Base-by-base conservation (phyloP, 2,797 vertebrate species). In the Meda fulgida region DNA sequence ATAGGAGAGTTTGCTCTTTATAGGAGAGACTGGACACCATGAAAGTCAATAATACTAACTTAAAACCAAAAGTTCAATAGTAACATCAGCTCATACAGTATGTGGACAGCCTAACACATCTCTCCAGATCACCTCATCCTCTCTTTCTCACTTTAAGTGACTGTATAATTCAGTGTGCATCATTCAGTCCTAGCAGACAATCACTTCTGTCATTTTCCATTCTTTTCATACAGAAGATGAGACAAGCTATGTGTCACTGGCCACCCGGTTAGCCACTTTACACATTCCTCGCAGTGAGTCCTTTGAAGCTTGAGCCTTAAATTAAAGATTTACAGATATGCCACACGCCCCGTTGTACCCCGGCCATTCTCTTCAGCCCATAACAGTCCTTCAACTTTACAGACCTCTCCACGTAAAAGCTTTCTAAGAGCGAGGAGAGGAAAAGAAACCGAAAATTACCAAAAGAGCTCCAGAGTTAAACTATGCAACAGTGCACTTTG, bases 281-380 rank as follows among this genome's bases (percentile, higher is more conserved):
- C 78, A 71, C 73, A 78, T 72, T 85, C 34, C 75, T 78, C 11
- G 46, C 73, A 38, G 67, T 8, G 29, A 77, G 75, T 26, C 69
- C 69, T 87, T 83, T 85, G 58, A 85, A 85, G 84, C 80, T 75
- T 78, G 29, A 38, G 69, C 40, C 80, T 76, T 51, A 87, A 85
- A 85, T 85, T 31, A 83, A 87, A 87, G 87, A 87, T 87, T 78
- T 85, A 43, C 73, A 83, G 84, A 87, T 87, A 85, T 7, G 29
- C 53, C 31, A 73, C 14, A 55, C 1, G 23, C 38, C 72, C 78
- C 0, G n/a, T 43, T 55, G 67, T 77, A 34, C 26, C 55, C 58
- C 4, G 7, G 85, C 60, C 60, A 34, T 76, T 65, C 51, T 58
- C 40, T 53, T 40, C 71, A 65, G 78, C 55, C 53, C n/a, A 23